Conservation (phyloP, 2,113 vertebrate genomes). For the Neogale vison region DNA sequence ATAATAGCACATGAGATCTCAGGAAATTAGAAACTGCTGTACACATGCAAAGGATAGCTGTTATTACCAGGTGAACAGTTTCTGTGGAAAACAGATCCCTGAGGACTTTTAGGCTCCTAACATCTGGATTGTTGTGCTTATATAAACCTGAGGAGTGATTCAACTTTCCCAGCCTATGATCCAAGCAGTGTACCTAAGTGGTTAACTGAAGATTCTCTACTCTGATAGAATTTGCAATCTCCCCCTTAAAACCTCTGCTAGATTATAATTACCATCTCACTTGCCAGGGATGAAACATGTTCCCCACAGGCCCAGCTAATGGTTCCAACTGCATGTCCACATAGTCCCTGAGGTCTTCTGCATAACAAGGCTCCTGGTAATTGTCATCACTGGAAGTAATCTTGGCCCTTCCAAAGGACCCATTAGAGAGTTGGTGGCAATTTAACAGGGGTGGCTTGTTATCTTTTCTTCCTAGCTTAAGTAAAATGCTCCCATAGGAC, state of each 20-base stretch:
- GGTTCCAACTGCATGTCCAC: background rate
- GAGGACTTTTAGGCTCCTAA: background rate
- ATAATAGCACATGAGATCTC: background rate
- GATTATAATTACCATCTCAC: background rate
- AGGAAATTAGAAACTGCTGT: background rate
- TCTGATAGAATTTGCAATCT: background rate
- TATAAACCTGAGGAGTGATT: background rate
- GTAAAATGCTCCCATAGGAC: background rate
- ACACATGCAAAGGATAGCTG: background rate
- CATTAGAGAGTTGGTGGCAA: background rate
- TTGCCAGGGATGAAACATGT: background rate
- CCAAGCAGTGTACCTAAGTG: background rate
- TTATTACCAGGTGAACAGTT: background rate
- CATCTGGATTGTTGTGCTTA: background rate
- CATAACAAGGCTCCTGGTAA: conserved; percentile 55
- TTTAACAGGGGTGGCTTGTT: background rate
- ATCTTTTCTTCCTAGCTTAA: background rate
- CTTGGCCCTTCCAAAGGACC: background rate
- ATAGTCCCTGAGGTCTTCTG: background rate
- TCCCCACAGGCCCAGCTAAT: conserved; percentile 41
- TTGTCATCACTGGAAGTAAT: conserved; percentile 10
- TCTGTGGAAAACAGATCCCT: conserved; percentile 36
- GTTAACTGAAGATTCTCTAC: background rate
- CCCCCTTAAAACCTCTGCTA: background rate
- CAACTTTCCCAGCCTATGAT: background rate